Evolutionary conservation across 1,140 invertebrate species (phyloP).

Genomic region (Chlorops oryzae): DNA sequence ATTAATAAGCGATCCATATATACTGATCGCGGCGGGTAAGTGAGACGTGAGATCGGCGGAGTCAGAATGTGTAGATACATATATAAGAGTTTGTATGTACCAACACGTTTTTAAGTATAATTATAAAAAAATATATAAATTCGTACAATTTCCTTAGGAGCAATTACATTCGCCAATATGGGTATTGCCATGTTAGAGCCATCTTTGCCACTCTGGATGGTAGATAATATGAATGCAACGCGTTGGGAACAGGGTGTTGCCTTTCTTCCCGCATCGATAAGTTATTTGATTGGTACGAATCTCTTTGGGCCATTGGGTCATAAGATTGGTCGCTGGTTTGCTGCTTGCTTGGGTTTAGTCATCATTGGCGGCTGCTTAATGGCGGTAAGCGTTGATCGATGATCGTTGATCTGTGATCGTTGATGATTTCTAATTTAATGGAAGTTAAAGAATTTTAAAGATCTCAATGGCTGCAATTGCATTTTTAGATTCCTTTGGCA

Average conservation of each 20-base stretch:
- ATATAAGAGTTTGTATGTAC: not conserved
- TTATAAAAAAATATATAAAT: conserved; percentile 40
- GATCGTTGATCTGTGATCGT: not conserved
- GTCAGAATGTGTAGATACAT: not conserved
- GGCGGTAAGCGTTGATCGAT: conserved; percentile 57
- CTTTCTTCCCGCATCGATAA: conserved; percentile 76
- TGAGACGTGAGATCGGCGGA: not conserved
- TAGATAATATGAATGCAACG: conserved; percentile 63
- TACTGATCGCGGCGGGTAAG: conserved; percentile 47
- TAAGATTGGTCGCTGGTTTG: conserved; percentile 94
- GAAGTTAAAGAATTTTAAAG: conserved; percentile 23
- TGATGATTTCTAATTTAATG: no score
- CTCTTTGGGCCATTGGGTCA: conserved; percentile 82
- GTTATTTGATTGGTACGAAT: conserved; percentile 74
- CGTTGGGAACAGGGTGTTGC: conserved; percentile 75
- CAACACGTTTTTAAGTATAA: conserved; percentile 7
- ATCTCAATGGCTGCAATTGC: not conserved
- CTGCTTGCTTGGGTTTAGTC: conserved; percentile 86
- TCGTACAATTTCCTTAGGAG: conserved; percentile 56
- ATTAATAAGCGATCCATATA: conserved; percentile 92
- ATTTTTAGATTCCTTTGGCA: conserved; percentile 80
- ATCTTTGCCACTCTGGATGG: conserved; percentile 75
- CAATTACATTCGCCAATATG: conserved; percentile 68
- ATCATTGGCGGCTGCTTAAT: conserved; percentile 93
- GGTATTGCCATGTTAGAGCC: conserved; percentile 76